These are phyloP conservation scores for Crocodylus rhombifer DNA, from an alignment of 2,797 vertebrate species.

Conservation along the genomic window DNA sequence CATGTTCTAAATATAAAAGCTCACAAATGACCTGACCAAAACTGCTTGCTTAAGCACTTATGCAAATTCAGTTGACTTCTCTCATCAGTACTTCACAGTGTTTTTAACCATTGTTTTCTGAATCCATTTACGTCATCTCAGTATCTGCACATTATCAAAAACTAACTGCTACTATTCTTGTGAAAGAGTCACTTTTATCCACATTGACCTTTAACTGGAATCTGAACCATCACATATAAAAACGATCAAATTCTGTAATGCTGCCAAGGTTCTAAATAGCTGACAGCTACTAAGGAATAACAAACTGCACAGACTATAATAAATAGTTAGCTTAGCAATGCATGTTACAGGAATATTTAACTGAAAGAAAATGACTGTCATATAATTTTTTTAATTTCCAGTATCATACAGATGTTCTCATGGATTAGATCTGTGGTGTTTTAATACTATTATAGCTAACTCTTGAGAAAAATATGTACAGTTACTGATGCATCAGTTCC, in stretches of 20 bases:
- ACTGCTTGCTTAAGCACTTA: constrained; percentile 31
- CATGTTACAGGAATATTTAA: not conserved
- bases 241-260: constrained; percentile 57
- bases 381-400: not conserved
- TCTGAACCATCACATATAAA: constrained; percentile 55
- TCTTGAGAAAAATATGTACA: too few species aligned
- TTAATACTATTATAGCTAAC: not conserved
- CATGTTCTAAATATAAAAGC: constrained; percentile 64
- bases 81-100: constrained; percentile 2
- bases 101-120: constrained; percentile 36
- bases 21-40: constrained; percentile 53
- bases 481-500: not conserved
- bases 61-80: constrained; percentile 9
- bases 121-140: constrained; percentile 6
- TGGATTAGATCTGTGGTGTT: not conserved
- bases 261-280: constrained; percentile 44
- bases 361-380: not conserved
- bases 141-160: not conserved
- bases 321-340: not conserved
- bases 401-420: not conserved
- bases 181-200: constrained; percentile 46
- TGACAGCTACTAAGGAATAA: constrained; percentile 12
- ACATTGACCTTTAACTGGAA: constrained; percentile 49
- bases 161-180: not conserved
- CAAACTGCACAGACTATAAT: constrained; percentile 31